Evolutionary conservation across 2,113 vertebrate genomes (phyloP).

Genomic region (Brevimyrus niger): DNA sequence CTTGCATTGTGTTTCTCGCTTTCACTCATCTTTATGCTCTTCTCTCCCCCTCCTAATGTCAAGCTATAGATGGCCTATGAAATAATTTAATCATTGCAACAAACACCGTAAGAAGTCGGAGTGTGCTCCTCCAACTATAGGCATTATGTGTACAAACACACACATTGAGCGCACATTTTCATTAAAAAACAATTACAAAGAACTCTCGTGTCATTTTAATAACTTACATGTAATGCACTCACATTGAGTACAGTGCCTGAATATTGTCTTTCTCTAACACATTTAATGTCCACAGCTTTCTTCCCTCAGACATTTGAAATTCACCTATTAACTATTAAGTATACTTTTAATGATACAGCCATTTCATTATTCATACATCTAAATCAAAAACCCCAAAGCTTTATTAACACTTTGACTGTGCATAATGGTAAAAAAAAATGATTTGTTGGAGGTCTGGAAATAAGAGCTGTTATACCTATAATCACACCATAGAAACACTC

Average conservation of each 20-base stretch:
- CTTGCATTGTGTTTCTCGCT: neutral
- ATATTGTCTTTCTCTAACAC: slow-evolving; percentile 29
- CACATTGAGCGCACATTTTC: neutral
- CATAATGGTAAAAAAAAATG: slow-evolving; percentile 59
- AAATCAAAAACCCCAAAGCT: slow-evolving; percentile 61
- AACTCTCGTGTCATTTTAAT: neutral
- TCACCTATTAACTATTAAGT: slow-evolving; percentile 53
- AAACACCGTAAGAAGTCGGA: slow-evolving; percentile 29
- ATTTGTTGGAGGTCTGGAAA: slow-evolving; percentile 65
- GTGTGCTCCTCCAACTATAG: neutral
- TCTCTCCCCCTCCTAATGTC: slow-evolving; percentile 34
- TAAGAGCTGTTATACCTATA: slow-evolving; percentile 55
- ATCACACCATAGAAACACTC: slow-evolving; percentile 65
- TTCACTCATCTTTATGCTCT: slow-evolving; percentile 24
- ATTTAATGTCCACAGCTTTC: slow-evolving; percentile 40
- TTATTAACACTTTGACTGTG: slow-evolving; percentile 66
- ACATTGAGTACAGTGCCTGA: neutral
- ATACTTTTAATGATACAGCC: slow-evolving; percentile 44
- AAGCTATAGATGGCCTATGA: slow-evolving; percentile 41
- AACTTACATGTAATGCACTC: neutral
- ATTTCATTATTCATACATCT: slow-evolving; percentile 61
- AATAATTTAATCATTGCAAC: slow-evolving; percentile 28
- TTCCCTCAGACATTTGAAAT: slow-evolving; percentile 42
- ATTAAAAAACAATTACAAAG: neutral
- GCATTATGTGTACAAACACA: neutral